Conservation (phyloP, 1,140 invertebrate species). For the Brachionus plicatilis region DNA sequence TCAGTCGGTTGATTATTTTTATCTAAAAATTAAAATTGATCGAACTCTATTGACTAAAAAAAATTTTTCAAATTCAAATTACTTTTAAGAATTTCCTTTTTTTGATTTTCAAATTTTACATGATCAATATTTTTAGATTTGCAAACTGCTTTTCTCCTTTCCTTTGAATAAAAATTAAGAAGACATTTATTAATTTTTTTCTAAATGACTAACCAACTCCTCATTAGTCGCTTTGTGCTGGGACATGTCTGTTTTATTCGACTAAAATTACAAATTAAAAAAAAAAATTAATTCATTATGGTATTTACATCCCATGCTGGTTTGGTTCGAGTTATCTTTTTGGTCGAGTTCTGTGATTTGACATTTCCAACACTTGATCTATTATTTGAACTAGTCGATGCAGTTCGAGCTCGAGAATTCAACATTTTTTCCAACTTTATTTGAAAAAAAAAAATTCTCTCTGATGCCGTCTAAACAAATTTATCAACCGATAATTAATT, state of each 20-base stretch:
- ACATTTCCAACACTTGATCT: neutral
- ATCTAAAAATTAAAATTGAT: neutral
- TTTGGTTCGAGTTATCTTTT: neutral
- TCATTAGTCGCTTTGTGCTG: neutral
- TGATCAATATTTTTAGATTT: constrained; percentile 16
- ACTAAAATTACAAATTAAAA: neutral
- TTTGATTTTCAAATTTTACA: constrained; percentile 3
- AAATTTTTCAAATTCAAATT: neutral
- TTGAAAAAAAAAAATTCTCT: neutral
- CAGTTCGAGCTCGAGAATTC: neutral
- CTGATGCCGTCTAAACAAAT: neutral
- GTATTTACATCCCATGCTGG: constrained; percentile 23
- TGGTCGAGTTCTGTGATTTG: neutral
- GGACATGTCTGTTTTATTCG: neutral
- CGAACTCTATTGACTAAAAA: neutral
- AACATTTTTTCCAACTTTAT: neutral
- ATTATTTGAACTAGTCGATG: neutral
- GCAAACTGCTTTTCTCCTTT: neutral
- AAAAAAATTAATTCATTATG: neutral
- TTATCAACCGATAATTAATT: neutral
- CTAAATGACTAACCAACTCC: neutral
- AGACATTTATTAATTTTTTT: neutral
- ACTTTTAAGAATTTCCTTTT: neutral
- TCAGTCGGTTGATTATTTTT: neutral
- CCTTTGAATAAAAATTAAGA: neutral